Evolutionary conservation across 2,113 vertebrate species (phyloP), one percentile per base, ranked within the genome.

Genomic region (Leucopternis melanops): DNA sequence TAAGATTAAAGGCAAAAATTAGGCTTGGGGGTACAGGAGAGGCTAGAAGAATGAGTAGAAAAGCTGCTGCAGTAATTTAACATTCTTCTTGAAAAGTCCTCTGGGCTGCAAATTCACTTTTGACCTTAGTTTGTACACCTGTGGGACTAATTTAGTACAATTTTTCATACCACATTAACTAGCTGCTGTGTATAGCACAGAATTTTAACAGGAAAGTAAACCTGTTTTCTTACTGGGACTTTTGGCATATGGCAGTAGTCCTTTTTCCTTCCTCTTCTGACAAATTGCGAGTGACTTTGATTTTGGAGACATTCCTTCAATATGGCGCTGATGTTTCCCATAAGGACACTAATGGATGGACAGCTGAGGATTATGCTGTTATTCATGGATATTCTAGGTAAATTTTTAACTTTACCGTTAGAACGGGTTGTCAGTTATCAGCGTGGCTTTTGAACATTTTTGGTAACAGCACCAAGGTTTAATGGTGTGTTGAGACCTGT

Each of bases 311-410:
- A 22, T 61, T n/a, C n/a, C 94, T 99, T 92, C 95, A 34, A 14
- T 98, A 98, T 65, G 94, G 98, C 26, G 98, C 98, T n/a, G 98
- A 99, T 93, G 94, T 98, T 89, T 97, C 94, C 10, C 95, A 98
- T 50, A 98, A 98, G 90, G 99, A 99, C 86, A 67, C 85, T 80
- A 98, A 98, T 12, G 98, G 98, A 79, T 98, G 98, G 98, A 98
- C 98, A 59, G 98, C 99, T 94, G 98, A 99, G 82, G 98, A 99
- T 96, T 98, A 99, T 70, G 99, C 98, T 71, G 95, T 97, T 59
- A 98, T 98, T 96, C 98, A 98, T 90, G 98, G 98, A 36, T 98
- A 99, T 97, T 98, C 98, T 87, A 98, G 98, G 99, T 99, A 98
- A 98, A 98, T 77, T 84, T 63, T 79, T 47, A 79, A 70, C 32